Evolutionary conservation across 2,888 invertebrate species (phyloP).

Genomic region (Drosophila kanekoi): DNA sequence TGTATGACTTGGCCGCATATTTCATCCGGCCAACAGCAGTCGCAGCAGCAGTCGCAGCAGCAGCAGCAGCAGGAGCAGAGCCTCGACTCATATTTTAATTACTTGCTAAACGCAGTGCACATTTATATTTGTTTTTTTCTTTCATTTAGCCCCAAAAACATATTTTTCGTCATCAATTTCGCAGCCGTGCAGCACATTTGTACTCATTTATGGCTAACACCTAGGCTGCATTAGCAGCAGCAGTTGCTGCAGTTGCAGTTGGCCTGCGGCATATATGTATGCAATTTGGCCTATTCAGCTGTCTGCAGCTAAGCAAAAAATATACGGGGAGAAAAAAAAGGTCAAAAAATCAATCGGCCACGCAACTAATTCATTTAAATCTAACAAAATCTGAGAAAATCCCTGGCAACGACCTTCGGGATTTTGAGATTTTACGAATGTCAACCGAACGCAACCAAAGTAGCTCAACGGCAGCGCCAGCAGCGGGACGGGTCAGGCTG

Average conservation of each 20-base stretch:
- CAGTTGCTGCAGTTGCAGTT: constrained; percentile 1
- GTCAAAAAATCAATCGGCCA: constrained; percentile 85
- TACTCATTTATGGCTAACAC: constrained; percentile 50
- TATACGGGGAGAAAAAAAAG: constrained; percentile 69
- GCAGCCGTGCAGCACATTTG: constrained; percentile 51
- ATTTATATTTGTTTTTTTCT: constrained; percentile 42
- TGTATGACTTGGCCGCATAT: constrained; percentile 54
- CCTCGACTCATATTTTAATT: constrained; percentile 67
- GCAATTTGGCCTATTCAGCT: constrained; percentile 54
- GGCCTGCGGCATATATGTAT: constrained; percentile 24
- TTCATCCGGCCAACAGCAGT: constrained; percentile 16
- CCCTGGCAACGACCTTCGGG: constrained; percentile 85
- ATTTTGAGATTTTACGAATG: constrained; percentile 85
- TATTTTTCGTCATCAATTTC: constrained; percentile 62
- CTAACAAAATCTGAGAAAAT: constrained; percentile 85
- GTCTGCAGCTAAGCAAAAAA: constrained; percentile 26
- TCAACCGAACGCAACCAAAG: constrained; percentile 82
- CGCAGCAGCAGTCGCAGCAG: background rate
- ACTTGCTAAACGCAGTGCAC: constrained; percentile 69
- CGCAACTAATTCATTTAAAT: constrained; percentile 85
- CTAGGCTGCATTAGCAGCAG: constrained; percentile 2
- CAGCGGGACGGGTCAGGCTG: constrained; percentile 20
- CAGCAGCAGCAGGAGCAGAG: constrained; percentile 2
- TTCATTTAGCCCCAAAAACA: constrained; percentile 47
- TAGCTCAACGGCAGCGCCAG: constrained; percentile 52